Percentiles rank a stretch among this genome's conserved stretches.
phyloP scores from a whole-genome alignment of 2,113 vertebrate species.

The Nicator chloris region DNA sequence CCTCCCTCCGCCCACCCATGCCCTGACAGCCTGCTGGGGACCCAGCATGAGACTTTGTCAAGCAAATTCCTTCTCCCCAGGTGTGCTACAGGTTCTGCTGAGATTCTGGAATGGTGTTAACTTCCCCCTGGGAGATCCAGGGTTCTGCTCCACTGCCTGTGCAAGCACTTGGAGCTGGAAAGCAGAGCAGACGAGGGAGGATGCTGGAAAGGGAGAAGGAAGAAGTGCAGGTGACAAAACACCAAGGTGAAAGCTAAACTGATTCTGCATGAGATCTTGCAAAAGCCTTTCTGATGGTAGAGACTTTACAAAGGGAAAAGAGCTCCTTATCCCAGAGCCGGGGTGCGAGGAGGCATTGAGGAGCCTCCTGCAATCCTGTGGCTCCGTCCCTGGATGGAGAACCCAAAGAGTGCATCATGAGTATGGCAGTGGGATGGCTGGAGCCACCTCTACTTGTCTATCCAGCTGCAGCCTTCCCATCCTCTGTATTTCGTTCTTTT shows the following conservation, averaged over 20 bases:
- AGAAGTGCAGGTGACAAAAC: neutral
- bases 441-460: neutral
- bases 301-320: neutral
- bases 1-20: neutral
- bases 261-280: neutral
- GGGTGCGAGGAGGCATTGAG: fast-evolving
- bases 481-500: neutral
- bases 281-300: neutral
- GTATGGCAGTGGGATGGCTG: neutral
- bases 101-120: neutral
- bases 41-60: fast-evolving
- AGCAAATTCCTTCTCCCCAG: neutral
- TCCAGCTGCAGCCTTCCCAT: neutral
- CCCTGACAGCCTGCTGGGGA: neutral
- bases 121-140: neutral
- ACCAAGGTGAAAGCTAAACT: neutral
- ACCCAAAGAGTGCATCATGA: neutral
- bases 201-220: neutral
- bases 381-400: neutral
- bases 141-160: neutral
- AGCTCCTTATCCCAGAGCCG: neutral
- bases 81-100: neutral
- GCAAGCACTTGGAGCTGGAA: neutral
- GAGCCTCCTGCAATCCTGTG: neutral
- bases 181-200: neutral